Evolutionary conservation across 2,113 vertebrate genomes (phyloP).

Genomic region (Brachirus orientalis): DNA sequence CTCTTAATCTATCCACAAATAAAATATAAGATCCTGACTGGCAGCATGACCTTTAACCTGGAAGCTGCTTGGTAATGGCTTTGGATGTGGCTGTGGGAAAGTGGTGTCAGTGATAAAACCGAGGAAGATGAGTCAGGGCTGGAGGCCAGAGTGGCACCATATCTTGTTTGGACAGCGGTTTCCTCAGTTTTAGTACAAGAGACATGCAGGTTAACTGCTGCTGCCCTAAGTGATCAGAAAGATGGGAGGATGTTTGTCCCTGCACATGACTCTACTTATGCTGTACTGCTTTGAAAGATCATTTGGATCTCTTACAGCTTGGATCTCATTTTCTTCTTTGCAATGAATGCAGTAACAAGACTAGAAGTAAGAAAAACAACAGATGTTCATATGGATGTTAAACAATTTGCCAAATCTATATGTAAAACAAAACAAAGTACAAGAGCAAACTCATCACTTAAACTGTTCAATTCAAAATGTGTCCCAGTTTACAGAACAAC

Average conservation of each 20-base stretch:
- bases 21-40: neutral
- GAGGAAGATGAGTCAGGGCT: slow-evolving; percentile 54
- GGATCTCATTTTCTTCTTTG: neutral
- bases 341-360: neutral
- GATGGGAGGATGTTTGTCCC: slow-evolving; percentile 39
- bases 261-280: slow-evolving; percentile 9
- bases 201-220: slow-evolving; percentile 53
- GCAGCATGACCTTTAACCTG: slow-evolving; percentile 29
- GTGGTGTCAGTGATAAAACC: slow-evolving; percentile 48
- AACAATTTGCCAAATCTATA: neutral
- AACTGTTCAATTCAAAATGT: neutral
- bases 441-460: neutral
- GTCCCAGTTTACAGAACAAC: neutral
- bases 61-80: slow-evolving; percentile 26
- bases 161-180: slow-evolving; percentile 79
- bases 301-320: neutral
- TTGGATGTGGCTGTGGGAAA: slow-evolving; percentile 58
- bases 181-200: slow-evolving; percentile 50
- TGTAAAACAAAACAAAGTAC: neutral
- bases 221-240: slow-evolving; percentile 30
- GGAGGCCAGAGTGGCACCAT: slow-evolving; percentile 6
- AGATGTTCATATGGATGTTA: neutral
- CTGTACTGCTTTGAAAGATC: neutral
- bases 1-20: neutral
- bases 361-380: neutral